A percentile compares a stretch with the other conserved stretches of the same genome.
phyloP scores from a whole-genome alignment of 2,113 vertebrate genomes.

The Halcyon senegalensis region DNA sequence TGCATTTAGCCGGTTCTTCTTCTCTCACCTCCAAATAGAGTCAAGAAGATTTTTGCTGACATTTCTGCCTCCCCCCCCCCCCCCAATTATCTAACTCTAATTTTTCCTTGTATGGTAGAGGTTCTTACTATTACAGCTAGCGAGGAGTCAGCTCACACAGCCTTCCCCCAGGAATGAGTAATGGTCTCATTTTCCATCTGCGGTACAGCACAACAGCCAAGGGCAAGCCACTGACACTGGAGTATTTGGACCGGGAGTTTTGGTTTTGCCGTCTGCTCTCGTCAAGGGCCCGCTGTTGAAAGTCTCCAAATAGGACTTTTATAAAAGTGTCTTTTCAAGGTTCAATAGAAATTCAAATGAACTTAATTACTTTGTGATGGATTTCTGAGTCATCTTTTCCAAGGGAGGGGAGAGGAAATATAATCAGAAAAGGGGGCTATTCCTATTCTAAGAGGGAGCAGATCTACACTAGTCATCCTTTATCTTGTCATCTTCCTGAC shows the following conservation, averaged over 20 bases:
- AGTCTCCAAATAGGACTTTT: slow-evolving; percentile 19
- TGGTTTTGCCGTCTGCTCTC: not conserved
- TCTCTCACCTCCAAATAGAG: not conserved
- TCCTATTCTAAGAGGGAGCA: slow-evolving; percentile 12
- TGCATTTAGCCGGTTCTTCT: not conserved
- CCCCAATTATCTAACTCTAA: not conserved
- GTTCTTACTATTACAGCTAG: not conserved
- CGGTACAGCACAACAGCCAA: not conserved
- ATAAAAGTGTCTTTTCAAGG: not conserved
- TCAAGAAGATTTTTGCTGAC: not conserved
- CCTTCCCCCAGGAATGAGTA: not conserved
- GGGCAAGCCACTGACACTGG: not conserved
- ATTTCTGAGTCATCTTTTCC: slow-evolving; percentile 40
- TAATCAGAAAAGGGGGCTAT: slow-evolving; percentile 27
- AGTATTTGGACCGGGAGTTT: not conserved
- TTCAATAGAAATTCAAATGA: slow-evolving; percentile 42
- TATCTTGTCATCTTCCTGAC: slow-evolving; percentile 19
- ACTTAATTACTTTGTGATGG: slow-evolving; percentile 38
- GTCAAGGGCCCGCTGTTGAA: slow-evolving; percentile 23
- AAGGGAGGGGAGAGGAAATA: slow-evolving; percentile 31
- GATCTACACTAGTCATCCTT: slow-evolving; percentile 30
- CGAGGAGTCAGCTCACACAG: not conserved
- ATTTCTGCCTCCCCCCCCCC: not conserved
- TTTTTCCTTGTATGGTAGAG: slow-evolving; percentile 10
- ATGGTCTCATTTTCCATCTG: slow-evolving; percentile 13